Conservation (phyloP, 1,140 invertebrate species). For the Cotesia vestalis region DNA sequence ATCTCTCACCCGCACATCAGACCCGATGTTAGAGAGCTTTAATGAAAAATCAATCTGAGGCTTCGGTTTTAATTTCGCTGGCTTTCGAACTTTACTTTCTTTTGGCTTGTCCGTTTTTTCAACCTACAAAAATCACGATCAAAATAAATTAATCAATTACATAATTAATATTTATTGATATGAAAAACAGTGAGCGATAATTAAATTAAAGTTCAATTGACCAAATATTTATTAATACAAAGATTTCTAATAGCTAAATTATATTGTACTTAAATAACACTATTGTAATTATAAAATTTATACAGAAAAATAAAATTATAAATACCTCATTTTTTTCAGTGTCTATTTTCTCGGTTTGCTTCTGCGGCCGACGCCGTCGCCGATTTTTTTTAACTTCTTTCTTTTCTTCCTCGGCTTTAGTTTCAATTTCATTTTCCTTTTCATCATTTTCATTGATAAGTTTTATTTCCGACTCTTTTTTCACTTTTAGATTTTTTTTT, state of each 20-base stretch:
- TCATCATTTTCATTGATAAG: constrained; percentile 40
- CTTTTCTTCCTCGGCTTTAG: constrained; percentile 12
- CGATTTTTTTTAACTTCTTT: not conserved
- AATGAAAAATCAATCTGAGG: constrained; percentile 68
- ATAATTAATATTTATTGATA: no score
- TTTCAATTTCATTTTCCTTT: not conserved
- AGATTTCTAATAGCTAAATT: no score
- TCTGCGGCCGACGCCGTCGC: not conserved
- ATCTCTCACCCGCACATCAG: constrained; percentile 70
- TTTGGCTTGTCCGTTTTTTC: constrained; percentile 42
- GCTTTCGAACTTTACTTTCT: constrained; percentile 36
- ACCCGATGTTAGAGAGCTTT: constrained; percentile 71
- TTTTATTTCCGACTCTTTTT: constrained; percentile 36
- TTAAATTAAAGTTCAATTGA: not conserved
- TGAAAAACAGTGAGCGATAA: no score
- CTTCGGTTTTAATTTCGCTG: constrained; percentile 38
- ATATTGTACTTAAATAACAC: constrained; percentile 1
- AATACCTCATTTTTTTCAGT: not conserved
- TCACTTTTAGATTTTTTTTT: constrained; percentile 32
- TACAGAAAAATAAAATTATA: constrained; percentile 2
- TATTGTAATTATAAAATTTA: not conserved
- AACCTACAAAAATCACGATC: constrained; percentile 21
- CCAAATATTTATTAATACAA: not conserved
- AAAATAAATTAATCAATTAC: constrained; percentile 11
- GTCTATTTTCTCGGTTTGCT: not conserved